Conservation (phyloP, 2,888 invertebrate species). For the Cephalotes varians region DNA sequence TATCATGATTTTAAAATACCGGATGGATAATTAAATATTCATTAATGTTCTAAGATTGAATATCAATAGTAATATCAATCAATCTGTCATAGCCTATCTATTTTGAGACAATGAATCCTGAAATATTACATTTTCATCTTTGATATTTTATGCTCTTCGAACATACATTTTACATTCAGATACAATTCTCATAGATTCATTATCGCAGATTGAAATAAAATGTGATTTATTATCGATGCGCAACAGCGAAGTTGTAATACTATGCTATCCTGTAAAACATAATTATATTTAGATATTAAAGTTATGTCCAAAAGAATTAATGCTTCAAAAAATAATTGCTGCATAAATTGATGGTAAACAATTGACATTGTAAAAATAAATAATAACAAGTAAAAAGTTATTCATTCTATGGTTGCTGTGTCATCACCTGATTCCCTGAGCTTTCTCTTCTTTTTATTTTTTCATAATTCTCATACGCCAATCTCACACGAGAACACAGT, state of each 20-base stretch:
- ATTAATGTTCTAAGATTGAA: neutral
- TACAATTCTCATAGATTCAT: neutral
- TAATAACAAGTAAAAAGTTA: neutral
- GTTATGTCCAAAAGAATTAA: neutral
- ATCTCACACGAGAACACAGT: neutral
- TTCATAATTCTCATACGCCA: neutral
- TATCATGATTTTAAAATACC: neutral
- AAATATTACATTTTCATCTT: neutral
- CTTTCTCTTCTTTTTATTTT: neutral
- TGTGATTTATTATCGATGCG: neutral
- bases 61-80: neutral
- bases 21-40: neutral
- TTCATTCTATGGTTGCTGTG: neutral
- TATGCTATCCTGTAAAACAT: neutral
- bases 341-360: neutral
- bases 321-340: neutral
- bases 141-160: neutral
- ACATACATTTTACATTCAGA: neutral
- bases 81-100: neutral
- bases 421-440: neutral
- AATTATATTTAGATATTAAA: slow-evolving; percentile 9
- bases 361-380: neutral
- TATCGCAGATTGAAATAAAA: neutral
- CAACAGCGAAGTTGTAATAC: neutral
- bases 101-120: neutral